Base-by-base conservation (phyloP, 2,888 invertebrate genomes). In the Cosmia pyralina region DNA sequence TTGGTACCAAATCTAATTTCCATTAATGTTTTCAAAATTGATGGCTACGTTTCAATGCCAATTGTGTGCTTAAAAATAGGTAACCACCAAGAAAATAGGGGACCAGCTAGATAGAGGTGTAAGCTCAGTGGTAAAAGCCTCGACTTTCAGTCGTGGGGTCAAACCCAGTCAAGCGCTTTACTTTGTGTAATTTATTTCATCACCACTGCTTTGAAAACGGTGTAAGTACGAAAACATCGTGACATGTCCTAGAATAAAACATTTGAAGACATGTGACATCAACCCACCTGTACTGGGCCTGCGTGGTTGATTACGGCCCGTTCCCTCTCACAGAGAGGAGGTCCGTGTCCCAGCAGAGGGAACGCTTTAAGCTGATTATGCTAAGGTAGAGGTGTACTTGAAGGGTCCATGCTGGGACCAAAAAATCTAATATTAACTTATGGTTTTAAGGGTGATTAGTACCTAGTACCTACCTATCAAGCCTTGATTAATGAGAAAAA, bases 1-100 rank as follows among this genome's bases (percentile, higher is more conserved):
- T 46, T 74, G 15, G 52, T 52, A 19, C 64, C 80, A 15, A 13
- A 11, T 55, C 4, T 57, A 66, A 46, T 65, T 74, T 1, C 1
- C 7, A 17, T 22, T 44, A 2, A 13, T 2, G 7, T 44, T 57
- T 67, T 66, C 1, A 4, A n/a, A 15, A 48, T n/a, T 41, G 13
- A 8, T 46, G 13, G 5, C 15, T 44, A 28, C 6, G 6, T 11
- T 2, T 22, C 17, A 41, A 22, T 22, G 7, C 1, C 48, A 68
- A 68, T 13, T 48, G 17, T 22, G 11, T 13, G 2, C 15, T 44
- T 64, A 7, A 46, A 62, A 13, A 17, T 38, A 6, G 10, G 5
- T 44, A 6, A 60, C 44, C 28, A 28, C 28, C 28, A 28, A 28
- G 28, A 28, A 28, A 28, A 28, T 28, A 28, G 28, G 28, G 22